Base-by-base conservation (phyloP, 2,888 invertebrate species). In the Branchellion lobata region DNA sequence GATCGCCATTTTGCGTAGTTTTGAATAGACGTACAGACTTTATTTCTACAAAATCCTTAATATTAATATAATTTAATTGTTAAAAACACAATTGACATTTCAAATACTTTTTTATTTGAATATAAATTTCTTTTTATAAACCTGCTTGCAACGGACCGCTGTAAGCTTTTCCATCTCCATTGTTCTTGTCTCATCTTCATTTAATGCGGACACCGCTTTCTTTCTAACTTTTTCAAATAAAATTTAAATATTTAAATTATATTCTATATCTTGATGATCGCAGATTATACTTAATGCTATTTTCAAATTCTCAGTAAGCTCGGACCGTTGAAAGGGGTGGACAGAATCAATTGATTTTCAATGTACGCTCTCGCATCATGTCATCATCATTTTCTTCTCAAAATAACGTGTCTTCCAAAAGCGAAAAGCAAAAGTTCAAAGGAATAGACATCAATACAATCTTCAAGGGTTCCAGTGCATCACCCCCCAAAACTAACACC, bases 361-460 rank as follows among this genome's bases (percentile, higher is more conserved):
- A 94, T 94, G 94, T 93, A 83, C 84, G 92, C 92, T 92, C 92
- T 92, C 92, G 93, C 94, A 94, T 93, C 92, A 94, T 94, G 94
- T 94, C 94, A 93, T 93, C 94, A 92, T 92, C 93, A 92, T 92
- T 94, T 90, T 93, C 61, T 57, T 57, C 61, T 24, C 61, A 57
- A 57, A 57, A 57, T 57, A 57, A 24, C 21, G 3, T 57, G 61
- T 57, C 61, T 57, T 24, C 91, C 90, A 89, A 88, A 86, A 92
- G 92, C 91, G 92, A 92, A 91, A 92, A 92, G 91, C 92, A 92
- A 91, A 96, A 95, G 91, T 96, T 92, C 91, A 94, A 94, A 90
- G 93, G 94, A 89, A 92, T 96, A 91, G 95, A 96, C 91, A 96
- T 96, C 92, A 96, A 96, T 93, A 95, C 91, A 91, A 91, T 96